Base-by-base conservation (phyloP, 2,113 vertebrate genomes). In the Scomber colias region DNA sequence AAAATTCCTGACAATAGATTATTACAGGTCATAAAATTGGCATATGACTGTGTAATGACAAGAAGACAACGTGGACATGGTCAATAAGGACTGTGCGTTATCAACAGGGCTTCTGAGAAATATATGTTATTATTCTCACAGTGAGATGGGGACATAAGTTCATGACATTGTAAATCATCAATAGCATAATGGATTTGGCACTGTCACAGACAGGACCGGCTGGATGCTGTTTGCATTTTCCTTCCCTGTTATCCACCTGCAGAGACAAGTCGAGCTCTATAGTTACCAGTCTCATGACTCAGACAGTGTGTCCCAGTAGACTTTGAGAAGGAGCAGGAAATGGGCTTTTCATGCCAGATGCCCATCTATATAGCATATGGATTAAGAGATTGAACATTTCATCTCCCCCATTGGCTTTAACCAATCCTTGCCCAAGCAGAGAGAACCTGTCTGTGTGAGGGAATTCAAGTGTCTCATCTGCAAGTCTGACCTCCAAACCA, bases 401-500 rank as follows among this genome's bases (percentile, higher is more conserved):
- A 31, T 9, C 35, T 2, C 27, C 74, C 56, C 8, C 49, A 35
- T 49, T 68, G 71, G 24, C 69, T 40, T 79, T 92, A 87, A 89
- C 91, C 82, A 89, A 79, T 77, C 73, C 79, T 72, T 76, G 59
- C 60, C 70, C 70, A 63, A 75, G 68, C 75, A 82, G 79, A 85
- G 71, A 90, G 57, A 64, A 79, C 31, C 17, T 24, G 75, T 76
- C 65, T 75, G 64, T 62, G 56, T 35, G 75, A 50, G 56, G 68
- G 67, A 65, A 71, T 68, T 76, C 30, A 15, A 74, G 81, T 79
- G 68, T 76, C 85, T 87, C 83, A 77, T 87, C 75, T 81, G 79
- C 64, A 67, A 83, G 75, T 83, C 84, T 84, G 87, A 92, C 86
- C 85, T 89, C 76, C 73, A 85, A 86, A 80, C 59, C 67, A 46